These are phyloP conservation scores for Hirudinaria manillensis DNA, from an alignment of 2,888 invertebrate species.

Conservation along the genomic window DNA sequence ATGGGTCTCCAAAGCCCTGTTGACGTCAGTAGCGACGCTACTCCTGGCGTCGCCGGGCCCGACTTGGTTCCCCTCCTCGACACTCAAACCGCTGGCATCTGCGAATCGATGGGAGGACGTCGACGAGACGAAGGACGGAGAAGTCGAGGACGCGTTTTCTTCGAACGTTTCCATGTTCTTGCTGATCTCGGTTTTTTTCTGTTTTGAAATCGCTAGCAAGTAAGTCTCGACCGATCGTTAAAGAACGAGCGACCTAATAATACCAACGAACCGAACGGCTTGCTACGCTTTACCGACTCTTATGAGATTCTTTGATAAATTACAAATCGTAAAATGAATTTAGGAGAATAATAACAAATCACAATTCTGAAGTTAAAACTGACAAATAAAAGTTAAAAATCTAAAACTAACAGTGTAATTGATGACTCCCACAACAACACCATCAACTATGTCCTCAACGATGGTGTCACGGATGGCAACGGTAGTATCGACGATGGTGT, in stretches of 20 bases:
- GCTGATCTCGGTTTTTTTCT: neutral
- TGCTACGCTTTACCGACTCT: no score
- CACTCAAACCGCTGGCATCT: neutral
- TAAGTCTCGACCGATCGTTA: no score
- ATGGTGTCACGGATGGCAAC: neutral
- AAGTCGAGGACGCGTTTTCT: neutral
- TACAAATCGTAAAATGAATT: neutral
- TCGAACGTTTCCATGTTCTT: constrained; percentile 5
- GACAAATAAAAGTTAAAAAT: neutral
- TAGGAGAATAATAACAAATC: neutral
- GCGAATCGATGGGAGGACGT: neutral
- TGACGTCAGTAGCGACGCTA: no score
- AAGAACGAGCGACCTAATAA: no score
- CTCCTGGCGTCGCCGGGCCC: neutral
- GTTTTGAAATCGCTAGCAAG: no score
- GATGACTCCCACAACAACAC: neutral
- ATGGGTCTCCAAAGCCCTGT: no score
- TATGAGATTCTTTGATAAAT: neutral
- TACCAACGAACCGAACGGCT: no score
- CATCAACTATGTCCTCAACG: neutral
- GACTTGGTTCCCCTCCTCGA: no score
- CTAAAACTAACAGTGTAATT: constrained; percentile 4
- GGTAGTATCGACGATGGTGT: no score
- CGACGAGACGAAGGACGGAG: neutral
- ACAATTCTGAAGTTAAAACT: neutral